Evolutionary conservation across 1,140 invertebrate genomes (phyloP), one percentile per base, ranked within the genome.

Genomic region (Pseudomyrmex concolor): DNA sequence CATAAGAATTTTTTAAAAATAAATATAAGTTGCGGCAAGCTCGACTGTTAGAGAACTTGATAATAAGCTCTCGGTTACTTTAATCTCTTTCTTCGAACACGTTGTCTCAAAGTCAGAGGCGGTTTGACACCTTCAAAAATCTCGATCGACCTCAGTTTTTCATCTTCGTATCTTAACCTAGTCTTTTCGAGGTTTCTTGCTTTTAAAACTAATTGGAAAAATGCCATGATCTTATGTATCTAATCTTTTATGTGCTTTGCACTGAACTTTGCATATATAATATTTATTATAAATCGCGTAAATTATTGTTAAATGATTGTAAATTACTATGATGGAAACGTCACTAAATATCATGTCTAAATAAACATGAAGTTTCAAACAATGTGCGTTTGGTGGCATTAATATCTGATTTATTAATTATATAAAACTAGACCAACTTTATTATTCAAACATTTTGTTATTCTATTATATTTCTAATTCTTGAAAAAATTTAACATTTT

Each of bases 81-180:
- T 60, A 92, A 89, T 50, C 90, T 93, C 62, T 92, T 92, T 43
- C 92, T 88, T 17, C 92, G 91, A 86, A 94, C 92, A 90, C 92
- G 94, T 78, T 95, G 94, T 22, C 85, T 86, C 5, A 95, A 86
- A 8, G 92, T 94, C 51, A 93, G 92, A 45, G 89, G 88, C 4
- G 91, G 89, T 72, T 94, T 92, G 55, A 86, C 84, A 4, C 92
- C 93, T 59, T 92, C 91, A 0, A 91, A 90, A 57, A 94, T 86
- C 55, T 91, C 88, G 17, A 95, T 93, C n/a, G 95, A 95, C 78
- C 93, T 93, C 13, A 94, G 85, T 90, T 95, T 95, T 84, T 95
- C 94, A 51, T 94, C 90, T 88, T 95, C 92, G 85, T 95, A 95
- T 50, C 87, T 91, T 51, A 87, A 77, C 78, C 92, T 90, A 19